These are phyloP conservation scores for Isurus oxyrinchus DNA, from an alignment of 2,113 vertebrate species.

Conservation along the genomic window DNA sequence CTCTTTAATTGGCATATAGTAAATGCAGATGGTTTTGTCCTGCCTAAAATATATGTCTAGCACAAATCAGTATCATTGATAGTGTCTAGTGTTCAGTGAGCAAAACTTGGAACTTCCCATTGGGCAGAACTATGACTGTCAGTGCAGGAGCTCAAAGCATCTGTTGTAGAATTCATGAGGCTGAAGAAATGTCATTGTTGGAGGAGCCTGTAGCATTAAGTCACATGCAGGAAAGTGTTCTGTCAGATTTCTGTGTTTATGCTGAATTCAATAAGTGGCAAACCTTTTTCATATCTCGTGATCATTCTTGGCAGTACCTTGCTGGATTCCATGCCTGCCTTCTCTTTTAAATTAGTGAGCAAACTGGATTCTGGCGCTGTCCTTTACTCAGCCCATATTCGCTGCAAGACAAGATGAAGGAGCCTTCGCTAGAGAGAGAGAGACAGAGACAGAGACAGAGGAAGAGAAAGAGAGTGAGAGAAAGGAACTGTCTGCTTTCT, in stretches of 20 bases:
- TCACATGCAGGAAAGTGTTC: background rate
- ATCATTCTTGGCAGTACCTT: background rate
- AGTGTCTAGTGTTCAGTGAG: background rate
- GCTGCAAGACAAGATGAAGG: background rate
- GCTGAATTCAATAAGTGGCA: no score
- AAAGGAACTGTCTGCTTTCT: background rate
- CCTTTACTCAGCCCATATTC: background rate
- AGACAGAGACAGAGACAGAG: background rate
- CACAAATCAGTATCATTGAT: background rate
- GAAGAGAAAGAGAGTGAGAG: background rate
- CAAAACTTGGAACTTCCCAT: background rate
- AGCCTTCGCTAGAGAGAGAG: background rate
- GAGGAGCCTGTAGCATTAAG: background rate
- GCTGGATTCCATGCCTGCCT: background rate
- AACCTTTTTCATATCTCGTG: background rate
- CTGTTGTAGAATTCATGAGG: background rate
- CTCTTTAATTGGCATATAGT: background rate
- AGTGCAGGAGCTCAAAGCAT: background rate
- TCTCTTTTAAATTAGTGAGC: background rate
- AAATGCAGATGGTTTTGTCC: background rate
- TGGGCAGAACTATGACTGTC: background rate
- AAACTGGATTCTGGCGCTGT: background rate
- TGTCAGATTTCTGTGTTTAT: background rate
- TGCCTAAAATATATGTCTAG: background rate
- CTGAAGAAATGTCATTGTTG: background rate